These are phyloP conservation scores for Triplophysa tibetana DNA, from an alignment of 2,113 vertebrate genomes.

Conservation along the genomic window DNA sequence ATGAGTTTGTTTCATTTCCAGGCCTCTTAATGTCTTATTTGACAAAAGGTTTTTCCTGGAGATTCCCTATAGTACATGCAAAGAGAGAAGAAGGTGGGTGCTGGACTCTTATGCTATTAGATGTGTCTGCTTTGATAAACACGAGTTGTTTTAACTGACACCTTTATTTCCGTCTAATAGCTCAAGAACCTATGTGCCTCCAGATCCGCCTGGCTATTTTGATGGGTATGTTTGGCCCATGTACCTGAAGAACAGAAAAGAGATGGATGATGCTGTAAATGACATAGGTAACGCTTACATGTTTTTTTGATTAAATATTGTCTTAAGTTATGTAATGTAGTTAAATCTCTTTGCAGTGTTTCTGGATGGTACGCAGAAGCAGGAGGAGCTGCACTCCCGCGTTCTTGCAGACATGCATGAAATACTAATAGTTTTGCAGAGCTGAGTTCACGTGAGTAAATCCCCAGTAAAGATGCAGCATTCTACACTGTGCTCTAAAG, in stretches of 20 bases:
- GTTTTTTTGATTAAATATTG: too few relatives aligned
- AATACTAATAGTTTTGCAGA: background rate
- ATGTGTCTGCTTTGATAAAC: background rate
- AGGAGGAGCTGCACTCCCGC: conserved; percentile 76
- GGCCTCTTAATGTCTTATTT: conserved; percentile 82
- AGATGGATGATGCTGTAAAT: conserved; percentile 72
- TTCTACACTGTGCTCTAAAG: background rate
- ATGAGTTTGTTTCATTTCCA: conserved; percentile 64
- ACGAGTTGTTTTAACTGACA: background rate
- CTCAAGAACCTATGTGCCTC: conserved; percentile 83
- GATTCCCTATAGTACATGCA: conserved; percentile 89
- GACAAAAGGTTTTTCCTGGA: conserved; percentile 87
- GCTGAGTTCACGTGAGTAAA: background rate
- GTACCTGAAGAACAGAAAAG: conserved; percentile 84
- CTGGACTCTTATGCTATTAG: background rate
- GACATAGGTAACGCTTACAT: conserved; percentile 71
- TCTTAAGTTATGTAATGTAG: background rate
- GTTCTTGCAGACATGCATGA: conserved; percentile 71
- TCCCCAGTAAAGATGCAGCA: background rate
- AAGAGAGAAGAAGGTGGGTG: conserved; percentile 82
- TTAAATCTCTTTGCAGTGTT: conserved; percentile 70
- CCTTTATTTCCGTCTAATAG: conserved; percentile 63
- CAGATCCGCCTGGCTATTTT: conserved; percentile 88
- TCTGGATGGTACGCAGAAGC: conserved; percentile 84
- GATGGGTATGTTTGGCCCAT: conserved; percentile 94